phyloP scores from a whole-genome alignment of 2,113 vertebrate genomes.

The Tachycineta bicolor region DNA sequence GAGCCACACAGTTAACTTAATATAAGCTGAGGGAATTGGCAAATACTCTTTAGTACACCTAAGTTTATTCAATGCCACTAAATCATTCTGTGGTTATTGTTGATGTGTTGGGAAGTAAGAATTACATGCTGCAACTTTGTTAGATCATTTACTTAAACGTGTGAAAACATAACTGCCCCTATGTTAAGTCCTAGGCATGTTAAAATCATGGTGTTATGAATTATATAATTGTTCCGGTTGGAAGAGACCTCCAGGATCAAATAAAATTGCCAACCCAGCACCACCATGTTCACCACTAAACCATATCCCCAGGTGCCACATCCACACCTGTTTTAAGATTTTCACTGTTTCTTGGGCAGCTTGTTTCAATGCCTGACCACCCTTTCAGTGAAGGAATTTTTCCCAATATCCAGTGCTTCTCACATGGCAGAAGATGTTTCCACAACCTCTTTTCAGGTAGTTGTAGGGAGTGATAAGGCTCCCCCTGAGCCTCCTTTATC shows the following conservation, averaged over 20 bases:
- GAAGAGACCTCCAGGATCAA: neutral
- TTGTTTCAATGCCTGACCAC: neutral
- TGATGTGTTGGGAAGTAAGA: neutral
- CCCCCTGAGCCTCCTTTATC: neutral
- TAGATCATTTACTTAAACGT: neutral
- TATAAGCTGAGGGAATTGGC: neutral
- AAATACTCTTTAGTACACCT: neutral
- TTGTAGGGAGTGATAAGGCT: too few species aligned
- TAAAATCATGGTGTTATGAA: rapidly evolving
- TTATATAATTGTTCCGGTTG: neutral
- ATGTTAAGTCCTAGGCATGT: neutral
- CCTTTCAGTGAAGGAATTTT: neutral
- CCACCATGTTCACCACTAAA: neutral
- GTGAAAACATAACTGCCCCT: neutral
- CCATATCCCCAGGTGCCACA: neutral
- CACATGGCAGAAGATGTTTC: neutral
- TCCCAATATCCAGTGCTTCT: neutral
- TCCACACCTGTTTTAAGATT: neutral
- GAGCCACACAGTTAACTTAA: neutral
- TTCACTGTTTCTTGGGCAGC: neutral
- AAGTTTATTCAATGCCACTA: neutral
- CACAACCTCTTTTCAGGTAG: neutral
- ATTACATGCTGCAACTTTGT: neutral
- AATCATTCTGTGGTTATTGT: neutral
- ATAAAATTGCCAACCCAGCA: neutral